A percentile compares a stretch with the other conserved stretches of the same genome.
Conservation (phyloP, 2,797 vertebrate species). For the Squalus acanthias region DNA sequence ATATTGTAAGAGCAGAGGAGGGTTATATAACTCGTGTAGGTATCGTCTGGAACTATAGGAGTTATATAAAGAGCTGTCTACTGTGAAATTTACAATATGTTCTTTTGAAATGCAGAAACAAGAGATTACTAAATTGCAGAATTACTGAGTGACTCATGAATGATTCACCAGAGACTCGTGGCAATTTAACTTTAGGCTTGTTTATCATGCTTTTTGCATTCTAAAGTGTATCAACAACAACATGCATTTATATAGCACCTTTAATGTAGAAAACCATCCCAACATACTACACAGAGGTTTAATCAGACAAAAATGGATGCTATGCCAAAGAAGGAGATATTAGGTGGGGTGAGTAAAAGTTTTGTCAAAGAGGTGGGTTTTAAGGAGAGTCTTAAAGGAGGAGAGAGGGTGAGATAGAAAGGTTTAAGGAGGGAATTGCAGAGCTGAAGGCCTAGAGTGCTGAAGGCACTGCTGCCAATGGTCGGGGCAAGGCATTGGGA, state of each 20-base stretch:
- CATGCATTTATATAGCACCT: not conserved
- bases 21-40: not conserved
- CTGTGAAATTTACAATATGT: slow-evolving; percentile 30
- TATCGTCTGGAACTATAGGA: not conserved
- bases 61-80: not conserved
- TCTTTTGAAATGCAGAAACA: slow-evolving; percentile 34
- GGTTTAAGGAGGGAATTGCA: not conserved
- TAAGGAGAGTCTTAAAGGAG: not conserved
- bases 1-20: not conserved
- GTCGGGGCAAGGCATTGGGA: not conserved
- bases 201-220: slow-evolving; percentile 13
- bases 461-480: not conserved
- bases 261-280: not conserved
- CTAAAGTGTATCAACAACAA: slow-evolving; percentile 19
- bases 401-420: not conserved
- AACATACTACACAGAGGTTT: not conserved
- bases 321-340: not conserved
- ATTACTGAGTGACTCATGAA: slow-evolving; percentile 24
- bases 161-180: slow-evolving; percentile 24
- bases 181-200: slow-evolving; percentile 29
- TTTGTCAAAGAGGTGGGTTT: not conserved
- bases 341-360: not conserved
- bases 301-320: not conserved
- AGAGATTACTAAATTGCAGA: slow-evolving; percentile 28
- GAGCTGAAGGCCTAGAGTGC: too few species aligned